Percentiles rank a stretch among this genome's conserved stretches.
These are phyloP conservation scores for Sinocyclocheilus maitianheensis DNA, from an alignment of 2,113 vertebrate genomes.

Conservation along the genomic window DNA sequence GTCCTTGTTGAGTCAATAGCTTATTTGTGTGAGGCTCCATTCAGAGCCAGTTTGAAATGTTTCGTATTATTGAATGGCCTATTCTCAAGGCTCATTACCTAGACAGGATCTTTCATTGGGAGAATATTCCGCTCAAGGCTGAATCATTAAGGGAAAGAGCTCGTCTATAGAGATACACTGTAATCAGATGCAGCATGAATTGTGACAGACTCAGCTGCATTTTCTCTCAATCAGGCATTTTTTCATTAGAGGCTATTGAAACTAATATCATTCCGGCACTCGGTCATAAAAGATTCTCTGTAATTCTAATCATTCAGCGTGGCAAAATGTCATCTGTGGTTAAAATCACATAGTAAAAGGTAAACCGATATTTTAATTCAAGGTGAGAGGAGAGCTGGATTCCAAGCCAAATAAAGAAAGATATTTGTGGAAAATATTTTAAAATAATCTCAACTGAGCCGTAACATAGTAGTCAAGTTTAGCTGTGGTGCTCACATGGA, in stretches of 20 bases:
- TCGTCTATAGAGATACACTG: conserved; percentile 49
- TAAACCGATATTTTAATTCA: conserved; percentile 11
- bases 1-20: conserved; percentile 56
- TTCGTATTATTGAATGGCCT: conserved; percentile 45
- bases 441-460: neutral
- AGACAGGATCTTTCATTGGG: conserved; percentile 47
- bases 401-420: neutral
- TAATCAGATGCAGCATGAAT: conserved; percentile 44
- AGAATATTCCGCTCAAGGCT: conserved; percentile 48
- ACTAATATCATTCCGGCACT: conserved; percentile 28
- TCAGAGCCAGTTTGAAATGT: conserved; percentile 40
- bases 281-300: neutral
- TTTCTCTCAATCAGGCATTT: conserved; percentile 40
- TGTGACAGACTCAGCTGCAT: conserved; percentile 7
- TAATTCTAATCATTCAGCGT: conserved; percentile 4
- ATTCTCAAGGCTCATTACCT: conserved; percentile 51
- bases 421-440: neutral
- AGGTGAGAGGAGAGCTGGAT: neutral
- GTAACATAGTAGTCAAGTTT: neutral
- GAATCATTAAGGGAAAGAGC: conserved; percentile 42
- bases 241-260: conserved; percentile 18
- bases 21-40: conserved; percentile 45
- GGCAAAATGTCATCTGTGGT: conserved; percentile 10
- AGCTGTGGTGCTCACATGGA: neutral
- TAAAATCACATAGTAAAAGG: neutral